Evolutionary conservation across 2,888 invertebrate genomes (phyloP), one percentile per base, ranked within the genome.

Genomic region (Seira ritae): DNA sequence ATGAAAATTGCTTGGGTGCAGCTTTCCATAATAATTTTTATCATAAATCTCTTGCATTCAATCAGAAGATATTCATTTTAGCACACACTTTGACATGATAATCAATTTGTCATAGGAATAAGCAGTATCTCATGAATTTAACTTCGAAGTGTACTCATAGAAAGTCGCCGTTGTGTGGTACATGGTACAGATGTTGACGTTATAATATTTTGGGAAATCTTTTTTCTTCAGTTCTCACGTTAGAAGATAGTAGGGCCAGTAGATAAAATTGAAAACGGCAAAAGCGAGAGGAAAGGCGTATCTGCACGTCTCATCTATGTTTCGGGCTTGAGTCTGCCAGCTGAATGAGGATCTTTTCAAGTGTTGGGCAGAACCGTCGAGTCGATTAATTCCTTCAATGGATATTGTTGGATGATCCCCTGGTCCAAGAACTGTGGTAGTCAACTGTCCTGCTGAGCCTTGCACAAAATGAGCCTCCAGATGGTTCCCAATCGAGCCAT

Each of bases 211-310:
- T n/a, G n/a, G n/a, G n/a, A n/a, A 42, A 12, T 42, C 42, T n/a
- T n/a, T n/a, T n/a, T n/a, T 12, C 12, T 42, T 42, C 42, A 42
- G 6, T 42, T 37, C 31, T 80, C 70, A 84, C 60, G 72, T 66
- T n/a, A 84, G 19, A 66, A 83, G 84, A 60, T 92, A 92, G 87
- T 92, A 92, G 1, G 91, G 90, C 92, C 92, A 92, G 89, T 92
- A 92, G 83, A 91, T 88, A 37, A 91, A 86, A 86, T 92, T 92
- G 89, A 92, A 92, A 46, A 91, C 78, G 62, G 90, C 90, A 87
- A 92, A 92, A 10, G 91, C 90, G 37, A 91, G 77, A 1, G 92
- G 92, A 85, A 92, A 92, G 66, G 89, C 89, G 70, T 91, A 89
- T 74, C 92, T 89, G 71, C 91, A 91, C 72, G 90, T 89, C 85